phyloP scores from a whole-genome alignment of 2,113 vertebrate species.

The Micronycteris hirsuta region DNA sequence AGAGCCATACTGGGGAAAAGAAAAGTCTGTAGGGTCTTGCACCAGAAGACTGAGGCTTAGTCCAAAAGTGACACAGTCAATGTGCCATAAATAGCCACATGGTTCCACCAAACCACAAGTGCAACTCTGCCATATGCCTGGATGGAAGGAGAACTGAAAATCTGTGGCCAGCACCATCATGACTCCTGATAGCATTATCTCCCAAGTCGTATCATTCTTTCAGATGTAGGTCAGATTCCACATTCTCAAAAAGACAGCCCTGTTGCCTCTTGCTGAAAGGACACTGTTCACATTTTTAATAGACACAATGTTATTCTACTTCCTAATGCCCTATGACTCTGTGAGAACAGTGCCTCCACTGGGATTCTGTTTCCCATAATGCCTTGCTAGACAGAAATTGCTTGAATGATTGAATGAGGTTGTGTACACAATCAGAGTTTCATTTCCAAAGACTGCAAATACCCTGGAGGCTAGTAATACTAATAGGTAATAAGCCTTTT shows the following conservation, averaged over 20 bases:
- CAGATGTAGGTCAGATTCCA: neutral
- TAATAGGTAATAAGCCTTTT: conserved; percentile 47
- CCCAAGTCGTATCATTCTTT: neutral
- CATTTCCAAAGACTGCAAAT: conserved; percentile 14
- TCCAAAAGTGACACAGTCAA: neutral
- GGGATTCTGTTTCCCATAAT: conserved; percentile 29
- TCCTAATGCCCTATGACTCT: neutral
- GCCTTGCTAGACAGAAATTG: neutral
- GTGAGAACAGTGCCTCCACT: neutral
- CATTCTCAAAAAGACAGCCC: neutral
- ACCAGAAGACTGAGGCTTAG: neutral
- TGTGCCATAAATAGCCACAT: neutral
- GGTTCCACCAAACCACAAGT: neutral
- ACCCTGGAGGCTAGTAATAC: conserved; percentile 25
- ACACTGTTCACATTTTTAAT: neutral
- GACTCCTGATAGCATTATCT: neutral
- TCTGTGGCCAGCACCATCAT: neutral
- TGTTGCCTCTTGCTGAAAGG: neutral
- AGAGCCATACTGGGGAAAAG: neutral
- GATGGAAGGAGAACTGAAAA: neutral
- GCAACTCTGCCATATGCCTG: neutral
- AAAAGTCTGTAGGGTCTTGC: neutral
- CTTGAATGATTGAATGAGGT: conserved; percentile 20
- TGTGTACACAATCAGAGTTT: conserved; percentile 12
- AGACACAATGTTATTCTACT: neutral